Evolutionary conservation across 2,797 vertebrate genomes (phyloP).

Genomic region (Bufotes viridis): DNA sequence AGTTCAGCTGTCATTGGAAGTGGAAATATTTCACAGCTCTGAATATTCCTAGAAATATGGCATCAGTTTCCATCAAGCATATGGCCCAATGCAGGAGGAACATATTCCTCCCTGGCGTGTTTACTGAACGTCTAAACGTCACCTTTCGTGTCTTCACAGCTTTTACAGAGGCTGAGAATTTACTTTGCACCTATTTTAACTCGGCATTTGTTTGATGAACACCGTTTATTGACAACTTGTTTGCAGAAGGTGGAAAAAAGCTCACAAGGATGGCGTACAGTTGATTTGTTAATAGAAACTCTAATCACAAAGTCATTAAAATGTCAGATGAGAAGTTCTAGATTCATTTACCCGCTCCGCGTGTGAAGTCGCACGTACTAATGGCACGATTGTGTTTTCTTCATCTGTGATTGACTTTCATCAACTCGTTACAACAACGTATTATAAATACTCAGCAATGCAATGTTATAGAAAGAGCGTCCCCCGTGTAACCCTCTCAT

Average conservation of each 20-base stretch:
- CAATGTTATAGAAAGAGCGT: neutral
- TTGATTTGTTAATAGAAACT: conserved; percentile 40
- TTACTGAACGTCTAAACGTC: conserved; percentile 28
- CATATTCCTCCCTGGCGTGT: neutral
- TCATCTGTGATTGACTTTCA: conserved; percentile 6
- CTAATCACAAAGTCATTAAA: conserved; percentile 44
- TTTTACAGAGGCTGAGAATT: conserved; percentile 21
- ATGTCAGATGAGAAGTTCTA: conserved; percentile 38
- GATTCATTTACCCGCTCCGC: conserved; percentile 11
- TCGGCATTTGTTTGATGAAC: conserved; percentile 41
- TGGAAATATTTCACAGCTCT: neutral
- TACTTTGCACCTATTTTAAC: conserved; percentile 50
- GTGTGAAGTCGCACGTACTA: conserved; percentile 30
- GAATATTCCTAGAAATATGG: neutral
- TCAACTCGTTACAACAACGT: neutral
- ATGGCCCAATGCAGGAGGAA: neutral
- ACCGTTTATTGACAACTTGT: conserved; percentile 39
- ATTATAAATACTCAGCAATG: neutral
- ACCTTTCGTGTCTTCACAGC: conserved; percentile 32
- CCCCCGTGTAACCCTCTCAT: too few relatives aligned
- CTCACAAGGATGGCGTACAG: conserved; percentile 28
- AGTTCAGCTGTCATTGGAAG: neutral
- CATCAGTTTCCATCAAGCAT: neutral
- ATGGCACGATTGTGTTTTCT: conserved; percentile 22
- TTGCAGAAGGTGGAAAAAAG: conserved; percentile 38